Evolutionary conservation across 2,797 vertebrate species (phyloP).

Genomic region (Oreochromis grahami): DNA sequence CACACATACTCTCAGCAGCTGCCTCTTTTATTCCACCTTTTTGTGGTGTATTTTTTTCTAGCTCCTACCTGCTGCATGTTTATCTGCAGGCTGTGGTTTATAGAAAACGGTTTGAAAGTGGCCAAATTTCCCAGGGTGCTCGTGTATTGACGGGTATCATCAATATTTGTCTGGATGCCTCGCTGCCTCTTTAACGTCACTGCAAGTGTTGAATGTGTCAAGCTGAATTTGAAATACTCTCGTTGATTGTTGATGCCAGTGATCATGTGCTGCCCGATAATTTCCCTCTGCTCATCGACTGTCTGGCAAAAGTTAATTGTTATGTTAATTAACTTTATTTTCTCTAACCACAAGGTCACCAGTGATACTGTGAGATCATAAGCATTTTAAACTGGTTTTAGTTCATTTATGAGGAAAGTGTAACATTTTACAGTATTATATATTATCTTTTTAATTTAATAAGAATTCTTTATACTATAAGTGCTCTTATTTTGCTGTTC

Average conservation of each 20-base stretch:
- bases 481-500: not conserved
- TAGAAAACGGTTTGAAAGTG: not conserved
- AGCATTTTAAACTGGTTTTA: rapidly evolving
- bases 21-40: rapidly evolving
- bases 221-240: not conserved
- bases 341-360: rapidly evolving
- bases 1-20: not conserved
- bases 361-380: not conserved
- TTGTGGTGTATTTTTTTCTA: not conserved
- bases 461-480: not conserved
- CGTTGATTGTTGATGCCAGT: not conserved
- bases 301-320: not conserved
- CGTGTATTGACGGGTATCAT: rapidly evolving
- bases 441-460: not conserved
- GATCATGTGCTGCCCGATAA: not conserved
- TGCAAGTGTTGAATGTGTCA: not conserved
- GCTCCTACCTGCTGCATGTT: not conserved
- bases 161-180: not conserved
- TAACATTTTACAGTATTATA: not conserved
- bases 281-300: rapidly evolving
- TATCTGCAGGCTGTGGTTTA: not conserved
- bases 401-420: not conserved
- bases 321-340: not conserved
- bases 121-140: not conserved
- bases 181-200: not conserved